These are phyloP conservation scores for Saccopteryx leptura DNA, from an alignment of 2,113 vertebrate species.

Conservation along the genomic window DNA sequence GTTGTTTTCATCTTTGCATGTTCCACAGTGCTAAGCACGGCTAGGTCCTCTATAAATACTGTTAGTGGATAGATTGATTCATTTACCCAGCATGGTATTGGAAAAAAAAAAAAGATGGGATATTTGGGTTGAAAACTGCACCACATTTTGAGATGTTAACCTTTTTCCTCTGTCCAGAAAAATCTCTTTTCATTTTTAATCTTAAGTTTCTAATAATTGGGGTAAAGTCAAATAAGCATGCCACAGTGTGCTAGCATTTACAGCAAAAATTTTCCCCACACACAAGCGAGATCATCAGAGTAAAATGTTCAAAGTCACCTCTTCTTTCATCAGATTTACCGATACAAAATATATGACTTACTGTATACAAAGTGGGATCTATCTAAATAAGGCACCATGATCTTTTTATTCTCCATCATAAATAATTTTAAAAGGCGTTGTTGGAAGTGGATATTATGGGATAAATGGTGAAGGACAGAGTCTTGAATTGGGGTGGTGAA, in stretches of 20 bases:
- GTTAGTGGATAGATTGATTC: conserved; percentile 18
- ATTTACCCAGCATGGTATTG: background rate
- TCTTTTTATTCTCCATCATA: background rate
- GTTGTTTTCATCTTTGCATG: background rate
- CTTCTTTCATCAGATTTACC: background rate
- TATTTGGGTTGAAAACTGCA: background rate
- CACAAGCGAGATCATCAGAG: background rate
- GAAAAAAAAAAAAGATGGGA: background rate
- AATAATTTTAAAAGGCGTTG: background rate
- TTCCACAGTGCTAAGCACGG: background rate
- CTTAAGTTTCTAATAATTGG: background rate
- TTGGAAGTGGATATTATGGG: too few relatives aligned
- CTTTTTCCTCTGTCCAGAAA: background rate
- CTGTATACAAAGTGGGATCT: background rate
- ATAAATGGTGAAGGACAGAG: too few relatives aligned
- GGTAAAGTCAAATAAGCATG: background rate
- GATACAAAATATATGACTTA: background rate
- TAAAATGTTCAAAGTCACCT: background rate
- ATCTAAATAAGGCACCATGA: background rate
- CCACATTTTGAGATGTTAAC: conserved; percentile 6
- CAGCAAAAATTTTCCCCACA: background rate
- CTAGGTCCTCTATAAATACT: conserved; percentile 19
- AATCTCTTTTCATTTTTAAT: background rate
- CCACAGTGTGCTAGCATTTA: background rate
- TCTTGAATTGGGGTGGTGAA: too few relatives aligned